Evolutionary conservation across 2,113 vertebrate species (phyloP), one percentile per base, ranked within the genome.

Genomic region (Oreotrochilus melanogaster): DNA sequence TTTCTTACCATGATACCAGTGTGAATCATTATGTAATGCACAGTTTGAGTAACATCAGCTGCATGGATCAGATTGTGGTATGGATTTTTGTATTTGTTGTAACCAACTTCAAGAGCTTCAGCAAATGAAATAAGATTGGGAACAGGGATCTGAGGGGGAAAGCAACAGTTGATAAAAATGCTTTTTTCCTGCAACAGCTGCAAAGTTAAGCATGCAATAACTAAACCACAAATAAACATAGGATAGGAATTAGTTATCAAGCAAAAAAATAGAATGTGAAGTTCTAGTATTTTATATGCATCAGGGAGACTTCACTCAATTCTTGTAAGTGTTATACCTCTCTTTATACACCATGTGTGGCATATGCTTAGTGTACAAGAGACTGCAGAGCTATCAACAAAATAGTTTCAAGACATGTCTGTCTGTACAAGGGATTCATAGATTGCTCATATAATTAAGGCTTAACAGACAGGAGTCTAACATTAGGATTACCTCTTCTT

Each of bases 51-150:
- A 97, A 99, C 99, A 1, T 99, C 99, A 48, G 99, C 99, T 62
- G 99, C 99, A 58, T 99, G 99, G 96, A 99, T 98, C 97, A 99
- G 97, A 98, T 99, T 99, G 97, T 99, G 99, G 96, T 99, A 99
- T 0, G 99, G 99, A 97, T 99, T 99, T 98, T 98, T 99, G 98
- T 99, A 98, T 96, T 99, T 99, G 98, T 99, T 99, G 98, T 99
- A 99, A 86, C 99, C 99, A 66, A 97, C 98, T 98, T 99, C 99
- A 96, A 99, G 98, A 91, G 99, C 99, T 97, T 99, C 99, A 58
- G 99, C 99, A 95, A 99, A 99, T 82, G 98, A 98, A 87, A 99
- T 99, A 96, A 99, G 98, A 86, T 99, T 98, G 84, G 99, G 98
- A 72, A 99, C 98, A 13, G 99, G 99, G 94, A 99, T 99, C 99